Evolutionary conservation across 2,113 vertebrate genomes (phyloP), one percentile per base, ranked within the genome.

Genomic region (Rhodinocichla rosea): DNA sequence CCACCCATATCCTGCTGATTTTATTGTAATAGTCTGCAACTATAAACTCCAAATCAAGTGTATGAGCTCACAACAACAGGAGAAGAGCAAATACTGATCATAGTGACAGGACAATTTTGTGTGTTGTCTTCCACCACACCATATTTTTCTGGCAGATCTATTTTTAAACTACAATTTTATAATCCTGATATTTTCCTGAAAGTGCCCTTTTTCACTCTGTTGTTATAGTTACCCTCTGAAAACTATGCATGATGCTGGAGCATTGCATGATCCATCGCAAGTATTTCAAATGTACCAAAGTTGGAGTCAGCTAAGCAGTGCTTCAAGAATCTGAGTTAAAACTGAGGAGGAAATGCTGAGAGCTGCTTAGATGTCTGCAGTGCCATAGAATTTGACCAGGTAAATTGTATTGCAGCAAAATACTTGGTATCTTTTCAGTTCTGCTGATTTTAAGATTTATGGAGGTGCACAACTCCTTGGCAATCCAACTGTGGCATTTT

Each of bases 361-460:
- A 92, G 68, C 23, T 82, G 57, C 33, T 73, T 15, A 69, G n/a
- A 65, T 45, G 28, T 35, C 77, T 80, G 52, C 45, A 87, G 57
- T 13, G 13, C 47, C 13, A 28, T 0, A 49, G 53, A 81, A 79
- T 57, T 45, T 30, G 53, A 69, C 53, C 11, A 56, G 21, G 49
- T 68, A 53, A 62, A 57, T 22, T 35, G 37, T 79, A 9, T 33
- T 90, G 55, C 16, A 91, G 84, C 42, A 83, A 71, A 85, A 73
- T 30, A 53, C 30, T 69, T 50, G 27, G 26, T 20, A 75, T 68
- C 70, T 89, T 82, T 76, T 90, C 44, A 87, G 65, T 80, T 59
- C 69, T 82, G 79, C 59, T 80, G 77, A 95, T 82, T 86, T 90
- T 65, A 79, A 82, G 84, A 94, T 95, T 91, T 92, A 91, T 52